Conservation (phyloP, 2,113 vertebrate species). For the Pachypanchax playfairii region DNA sequence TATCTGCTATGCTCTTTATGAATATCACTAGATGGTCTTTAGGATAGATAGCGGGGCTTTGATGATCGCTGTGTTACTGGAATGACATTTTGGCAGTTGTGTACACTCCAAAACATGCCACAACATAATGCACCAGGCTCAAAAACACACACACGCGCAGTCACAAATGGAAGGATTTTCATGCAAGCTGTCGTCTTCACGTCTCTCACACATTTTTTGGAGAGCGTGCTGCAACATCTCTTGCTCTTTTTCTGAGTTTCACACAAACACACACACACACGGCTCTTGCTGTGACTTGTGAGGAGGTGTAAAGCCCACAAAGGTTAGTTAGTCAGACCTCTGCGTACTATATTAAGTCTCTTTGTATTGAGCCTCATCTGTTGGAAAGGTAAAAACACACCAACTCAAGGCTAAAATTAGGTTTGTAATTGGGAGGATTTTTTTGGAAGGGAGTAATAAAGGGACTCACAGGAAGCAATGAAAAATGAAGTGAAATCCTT, state of each 20-base stretch:
- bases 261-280: neutral
- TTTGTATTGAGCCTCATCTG: constrained; percentile 37
- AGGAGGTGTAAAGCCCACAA: constrained; percentile 40
- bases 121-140: constrained; percentile 61
- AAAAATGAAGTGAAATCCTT: constrained; percentile 29
- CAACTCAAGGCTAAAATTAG: constrained; percentile 73
- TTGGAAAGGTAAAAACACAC: constrained; percentile 67
- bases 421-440: constrained; percentile 72
- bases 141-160: constrained; percentile 41
- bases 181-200: constrained; percentile 63
- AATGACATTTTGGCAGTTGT: constrained; percentile 76
- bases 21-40: constrained; percentile 77
- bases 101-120: constrained; percentile 55
- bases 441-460: constrained; percentile 58
- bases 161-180: constrained; percentile 64
- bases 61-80: constrained; percentile 67
- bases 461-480: constrained; percentile 53
- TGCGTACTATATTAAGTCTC: constrained; percentile 59
- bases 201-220: constrained; percentile 38
- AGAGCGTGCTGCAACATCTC: constrained; percentile 34
- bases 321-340: constrained; percentile 57
- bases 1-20: constrained; percentile 79
- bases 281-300: constrained; percentile 26
- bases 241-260: constrained; percentile 19
- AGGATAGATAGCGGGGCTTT: constrained; percentile 71